phyloP scores from a whole-genome alignment of 2,888 invertebrate species.

The Amphimallon solstitiale region DNA sequence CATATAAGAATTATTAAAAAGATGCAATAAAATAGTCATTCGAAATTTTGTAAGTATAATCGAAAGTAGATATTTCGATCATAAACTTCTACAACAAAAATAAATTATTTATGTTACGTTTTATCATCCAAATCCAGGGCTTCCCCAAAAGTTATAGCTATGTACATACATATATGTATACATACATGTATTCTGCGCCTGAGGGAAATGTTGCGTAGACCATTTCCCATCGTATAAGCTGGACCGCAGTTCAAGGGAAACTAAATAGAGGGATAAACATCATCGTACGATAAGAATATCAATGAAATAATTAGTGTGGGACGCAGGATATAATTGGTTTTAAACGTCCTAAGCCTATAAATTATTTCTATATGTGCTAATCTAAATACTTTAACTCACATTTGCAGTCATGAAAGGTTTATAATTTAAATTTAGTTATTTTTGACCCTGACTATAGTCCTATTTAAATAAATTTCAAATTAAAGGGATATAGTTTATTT shows the following conservation, averaged over 20 bases:
- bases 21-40: too few relatives aligned
- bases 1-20: too few relatives aligned
- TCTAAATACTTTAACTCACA: constrained; percentile 9
- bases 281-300: constrained; percentile 22
- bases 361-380: constrained; percentile 28
- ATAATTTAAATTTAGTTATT: constrained; percentile 30
- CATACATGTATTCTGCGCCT: neutral
- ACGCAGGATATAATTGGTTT: constrained; percentile 21
- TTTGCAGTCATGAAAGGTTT: constrained; percentile 5
- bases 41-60: neutral
- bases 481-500: too few relatives aligned
- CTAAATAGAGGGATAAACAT: constrained; percentile 28
- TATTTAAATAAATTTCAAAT: too few relatives aligned
- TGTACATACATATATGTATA: neutral
- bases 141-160: neutral
- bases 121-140: neutral
- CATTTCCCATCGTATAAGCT: constrained; percentile 3
- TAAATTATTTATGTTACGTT: constrained; percentile 18
- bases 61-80: too few relatives aligned
- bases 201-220: constrained; percentile 8
- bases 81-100: neutral
- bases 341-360: constrained; percentile 20
- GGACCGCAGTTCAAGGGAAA: constrained; percentile 8
- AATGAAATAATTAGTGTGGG: constrained; percentile 24
- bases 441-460: neutral